These are phyloP conservation scores for Talpa occidentalis DNA, from an alignment of 2,113 vertebrate genomes.

Conservation along the genomic window DNA sequence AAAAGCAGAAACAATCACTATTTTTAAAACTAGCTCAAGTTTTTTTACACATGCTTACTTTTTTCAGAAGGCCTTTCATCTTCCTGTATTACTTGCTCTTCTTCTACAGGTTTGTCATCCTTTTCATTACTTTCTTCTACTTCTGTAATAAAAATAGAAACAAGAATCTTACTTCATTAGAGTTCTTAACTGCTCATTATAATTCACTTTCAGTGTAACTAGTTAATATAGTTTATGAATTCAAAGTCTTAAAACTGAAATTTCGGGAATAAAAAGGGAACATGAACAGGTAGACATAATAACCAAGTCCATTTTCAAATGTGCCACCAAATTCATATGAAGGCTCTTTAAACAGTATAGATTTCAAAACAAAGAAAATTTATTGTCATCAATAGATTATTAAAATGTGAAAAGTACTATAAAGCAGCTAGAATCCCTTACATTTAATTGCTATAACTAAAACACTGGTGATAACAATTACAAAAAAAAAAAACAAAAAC, in stretches of 20 bases:
- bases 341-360: neutral
- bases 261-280: neutral
- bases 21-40: conserved; percentile 11
- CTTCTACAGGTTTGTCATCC: conserved; percentile 69
- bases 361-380: conserved; percentile 43
- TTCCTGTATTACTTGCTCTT: conserved; percentile 70
- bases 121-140: conserved; percentile 71
- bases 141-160: conserved; percentile 73
- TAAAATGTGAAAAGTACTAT: conserved; percentile 33
- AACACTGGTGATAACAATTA: neutral
- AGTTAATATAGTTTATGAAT: conserved; percentile 41
- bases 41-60: conserved; percentile 79
- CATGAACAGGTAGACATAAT: neutral
- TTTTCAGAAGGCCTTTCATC: conserved; percentile 82
- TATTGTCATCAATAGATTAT: neutral
- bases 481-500: conserved; percentile 10
- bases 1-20: conserved; percentile 27
- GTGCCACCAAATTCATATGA: conserved; percentile 27
- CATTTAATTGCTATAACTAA: conserved; percentile 32
- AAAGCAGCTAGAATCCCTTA: neutral
- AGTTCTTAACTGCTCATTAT: neutral
- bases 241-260: conserved; percentile 5
- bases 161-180: conserved; percentile 33
- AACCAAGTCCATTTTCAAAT: neutral
- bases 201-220: conserved; percentile 31